Evolutionary conservation across 2,113 vertebrate genomes (phyloP).

Genomic region (Tiliqua scincoides): DNA sequence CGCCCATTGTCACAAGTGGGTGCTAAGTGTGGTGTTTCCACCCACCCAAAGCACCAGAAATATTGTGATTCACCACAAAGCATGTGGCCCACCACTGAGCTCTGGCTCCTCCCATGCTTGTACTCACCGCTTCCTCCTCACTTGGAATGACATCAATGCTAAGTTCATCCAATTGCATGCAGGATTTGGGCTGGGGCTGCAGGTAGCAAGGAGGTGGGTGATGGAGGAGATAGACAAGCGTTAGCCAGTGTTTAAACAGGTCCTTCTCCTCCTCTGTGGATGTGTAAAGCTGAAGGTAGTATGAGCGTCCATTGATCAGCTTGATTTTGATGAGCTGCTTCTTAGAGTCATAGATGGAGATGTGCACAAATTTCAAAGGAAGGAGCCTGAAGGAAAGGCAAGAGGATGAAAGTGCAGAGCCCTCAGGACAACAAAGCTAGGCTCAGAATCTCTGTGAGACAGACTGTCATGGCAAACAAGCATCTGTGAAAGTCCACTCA

Average conservation of each 20-base stretch:
- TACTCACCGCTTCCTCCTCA: neutral
- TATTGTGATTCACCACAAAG: no score
- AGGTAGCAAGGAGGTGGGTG: constrained; percentile 20
- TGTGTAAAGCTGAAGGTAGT: constrained; percentile 23
- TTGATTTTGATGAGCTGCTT: constrained; percentile 27
- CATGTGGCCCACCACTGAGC: no score
- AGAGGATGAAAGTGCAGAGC: neutral
- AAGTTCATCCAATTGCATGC: neutral
- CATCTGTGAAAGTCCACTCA: no score
- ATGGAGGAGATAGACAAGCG: constrained; percentile 25
- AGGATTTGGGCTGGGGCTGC: neutral
- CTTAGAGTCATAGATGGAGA: constrained; percentile 11
- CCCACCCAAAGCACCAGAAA: no score
- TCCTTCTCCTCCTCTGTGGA: neutral
- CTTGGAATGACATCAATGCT: constrained; percentile 1
- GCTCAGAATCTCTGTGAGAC: neutral
- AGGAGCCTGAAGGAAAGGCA: neutral
- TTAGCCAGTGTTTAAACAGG: constrained; percentile 27
- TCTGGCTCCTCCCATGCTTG: no score
- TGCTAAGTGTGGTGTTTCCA: no score
- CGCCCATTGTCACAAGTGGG: no score
- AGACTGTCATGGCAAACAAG: no score
- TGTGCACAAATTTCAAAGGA: constrained; percentile 30
- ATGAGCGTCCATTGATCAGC: constrained; percentile 16
- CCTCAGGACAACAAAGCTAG: neutral